These are phyloP conservation scores for Tanypteryx hageni DNA, from an alignment of 2,888 invertebrate species.

Conservation along the genomic window DNA sequence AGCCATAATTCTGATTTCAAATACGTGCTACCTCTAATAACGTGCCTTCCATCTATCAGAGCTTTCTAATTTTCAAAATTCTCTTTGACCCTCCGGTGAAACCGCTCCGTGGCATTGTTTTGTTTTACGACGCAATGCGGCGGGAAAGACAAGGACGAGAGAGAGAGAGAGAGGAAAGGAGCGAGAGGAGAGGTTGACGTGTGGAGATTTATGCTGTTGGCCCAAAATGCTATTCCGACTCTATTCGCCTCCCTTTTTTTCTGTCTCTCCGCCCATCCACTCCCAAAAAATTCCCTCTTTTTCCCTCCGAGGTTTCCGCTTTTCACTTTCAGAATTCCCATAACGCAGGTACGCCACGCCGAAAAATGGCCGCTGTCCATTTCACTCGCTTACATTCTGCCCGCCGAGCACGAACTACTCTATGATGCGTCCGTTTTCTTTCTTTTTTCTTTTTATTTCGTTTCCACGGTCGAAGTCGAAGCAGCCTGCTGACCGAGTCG, in stretches of 20 bases:
- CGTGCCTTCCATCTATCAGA: neutral
- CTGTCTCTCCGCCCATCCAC: neutral
- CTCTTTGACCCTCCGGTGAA: neutral
- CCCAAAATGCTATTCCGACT: slow-evolving; percentile 29
- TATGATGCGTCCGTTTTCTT: neutral
- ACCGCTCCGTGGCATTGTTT: slow-evolving; percentile 7
- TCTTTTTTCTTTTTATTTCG: too few relatives aligned
- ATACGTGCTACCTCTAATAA: slow-evolving; percentile 22
- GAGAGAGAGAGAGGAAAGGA: neutral
- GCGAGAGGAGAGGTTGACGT: neutral
- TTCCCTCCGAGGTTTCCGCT: neutral
- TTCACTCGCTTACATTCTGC: neutral
- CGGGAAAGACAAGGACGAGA: neutral
- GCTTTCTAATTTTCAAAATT: slow-evolving; percentile 29
- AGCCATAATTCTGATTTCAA: neutral
- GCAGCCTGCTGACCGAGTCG: neutral
- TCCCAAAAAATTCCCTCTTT: neutral
- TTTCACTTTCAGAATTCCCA: neutral
- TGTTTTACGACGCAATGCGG: slow-evolving; percentile 39
- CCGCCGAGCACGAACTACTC: neutral
- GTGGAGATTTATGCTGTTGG: slow-evolving; percentile 28
- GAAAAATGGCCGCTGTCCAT: neutral
- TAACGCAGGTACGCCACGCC: neutral
- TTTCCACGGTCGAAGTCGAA: neutral
- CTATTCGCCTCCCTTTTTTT: neutral